These are phyloP conservation scores for Eurystomus gularis DNA, from an alignment of 2,113 vertebrate genomes.

Conservation along the genomic window DNA sequence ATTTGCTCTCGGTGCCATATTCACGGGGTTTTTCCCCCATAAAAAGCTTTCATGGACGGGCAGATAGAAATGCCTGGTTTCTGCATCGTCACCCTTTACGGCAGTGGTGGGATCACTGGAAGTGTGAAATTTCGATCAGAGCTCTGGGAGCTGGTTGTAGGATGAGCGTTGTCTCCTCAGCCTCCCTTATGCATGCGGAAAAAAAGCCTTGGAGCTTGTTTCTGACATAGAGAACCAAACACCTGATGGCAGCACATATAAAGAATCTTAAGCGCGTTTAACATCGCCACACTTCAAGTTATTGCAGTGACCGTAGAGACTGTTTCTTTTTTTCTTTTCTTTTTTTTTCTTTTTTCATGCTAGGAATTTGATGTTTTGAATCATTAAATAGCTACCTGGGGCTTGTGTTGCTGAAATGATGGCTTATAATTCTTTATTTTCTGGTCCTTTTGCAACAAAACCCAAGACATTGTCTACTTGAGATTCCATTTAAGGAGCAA, in stretches of 20 bases:
- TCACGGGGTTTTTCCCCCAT: rapidly evolving
- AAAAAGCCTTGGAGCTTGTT: background rate
- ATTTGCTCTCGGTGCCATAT: background rate
- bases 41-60: background rate
- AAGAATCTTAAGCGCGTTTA: background rate
- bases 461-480: background rate
- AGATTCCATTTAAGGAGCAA: background rate
- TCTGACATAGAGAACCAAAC: background rate
- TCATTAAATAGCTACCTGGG: background rate
- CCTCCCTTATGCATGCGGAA: background rate
- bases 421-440: background rate
- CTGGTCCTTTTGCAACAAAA: background rate
- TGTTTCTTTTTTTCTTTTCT: too few relatives aligned
- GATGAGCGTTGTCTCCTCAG: background rate
- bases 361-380: background rate
- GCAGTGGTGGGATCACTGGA: background rate
- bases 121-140: background rate
- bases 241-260: constrained; percentile 46
- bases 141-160: background rate
- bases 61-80: rapidly evolving
- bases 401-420: background rate
- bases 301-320: rapidly evolving
- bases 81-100: background rate
- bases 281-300: background rate
- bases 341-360: too few relatives aligned